These are phyloP conservation scores for Cyclophora albipunctata DNA, from an alignment of 2,888 invertebrate genomes.

Conservation along the genomic window DNA sequence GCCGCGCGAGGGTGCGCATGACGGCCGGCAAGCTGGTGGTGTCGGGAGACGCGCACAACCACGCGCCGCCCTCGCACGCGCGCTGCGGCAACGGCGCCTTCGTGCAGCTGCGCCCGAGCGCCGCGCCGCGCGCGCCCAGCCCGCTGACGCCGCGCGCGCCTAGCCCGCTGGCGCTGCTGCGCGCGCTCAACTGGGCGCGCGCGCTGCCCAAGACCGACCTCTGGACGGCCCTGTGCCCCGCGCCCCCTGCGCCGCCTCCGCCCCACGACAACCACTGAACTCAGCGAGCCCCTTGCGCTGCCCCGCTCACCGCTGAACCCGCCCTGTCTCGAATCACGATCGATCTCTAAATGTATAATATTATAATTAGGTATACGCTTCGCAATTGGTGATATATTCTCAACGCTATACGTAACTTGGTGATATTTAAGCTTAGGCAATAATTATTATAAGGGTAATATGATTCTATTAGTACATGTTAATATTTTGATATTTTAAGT, in stretches of 20 bases:
- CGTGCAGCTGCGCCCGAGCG: constrained; percentile 43
- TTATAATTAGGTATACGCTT: constrained; percentile 32
- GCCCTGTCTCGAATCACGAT: constrained; percentile 32
- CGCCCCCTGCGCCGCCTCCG: constrained; percentile 28
- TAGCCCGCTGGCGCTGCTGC: constrained; percentile 47
- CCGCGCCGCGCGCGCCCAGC: constrained; percentile 30
- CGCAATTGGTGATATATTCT: constrained; percentile 59
- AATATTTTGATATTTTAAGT: constrained; percentile 35
- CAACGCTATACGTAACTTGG: constrained; percentile 69
- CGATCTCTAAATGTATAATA: constrained; percentile 53
- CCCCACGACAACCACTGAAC: too few species aligned
- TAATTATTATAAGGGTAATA: constrained; percentile 54
- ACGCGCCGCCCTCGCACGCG: constrained; percentile 64
- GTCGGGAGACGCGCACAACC: constrained; percentile 61
- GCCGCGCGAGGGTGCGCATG: constrained; percentile 57
- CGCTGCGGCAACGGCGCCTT: constrained; percentile 69
- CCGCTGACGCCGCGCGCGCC: constrained; percentile 47
- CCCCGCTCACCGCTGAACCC: too few species aligned
- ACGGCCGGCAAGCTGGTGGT: constrained; percentile 55
- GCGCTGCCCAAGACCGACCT: constrained; percentile 62
- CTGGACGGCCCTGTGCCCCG: constrained; percentile 47
- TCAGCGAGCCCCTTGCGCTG: too few species aligned
- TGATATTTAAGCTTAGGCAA: constrained; percentile 58
- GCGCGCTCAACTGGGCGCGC: constrained; percentile 56
- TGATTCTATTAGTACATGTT: constrained; percentile 19